These are phyloP conservation scores for Hyles lineata DNA, from an alignment of 2,888 invertebrate species.

Conservation along the genomic window DNA sequence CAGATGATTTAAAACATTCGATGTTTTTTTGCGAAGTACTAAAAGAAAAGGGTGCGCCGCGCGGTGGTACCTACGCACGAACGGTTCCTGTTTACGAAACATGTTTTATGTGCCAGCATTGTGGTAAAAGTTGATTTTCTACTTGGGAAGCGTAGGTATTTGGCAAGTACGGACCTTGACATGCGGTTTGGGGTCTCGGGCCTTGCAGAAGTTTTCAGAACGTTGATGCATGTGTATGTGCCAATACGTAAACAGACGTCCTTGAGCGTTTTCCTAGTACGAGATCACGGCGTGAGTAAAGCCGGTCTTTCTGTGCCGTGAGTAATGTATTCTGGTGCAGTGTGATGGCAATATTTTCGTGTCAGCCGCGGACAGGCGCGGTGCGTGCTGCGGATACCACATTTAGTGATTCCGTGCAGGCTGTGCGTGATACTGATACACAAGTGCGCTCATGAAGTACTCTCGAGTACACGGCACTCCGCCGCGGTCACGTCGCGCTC, in stretches of 20 bases:
- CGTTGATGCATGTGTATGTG: slow-evolving; percentile 26
- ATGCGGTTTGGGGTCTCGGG: slow-evolving; percentile 36
- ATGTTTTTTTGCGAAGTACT: slow-evolving; percentile 40
- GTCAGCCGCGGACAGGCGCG: slow-evolving; percentile 49
- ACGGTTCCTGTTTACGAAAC: slow-evolving; percentile 78
- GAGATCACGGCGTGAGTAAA: neutral
- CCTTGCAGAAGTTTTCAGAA: neutral
- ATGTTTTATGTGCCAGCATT: slow-evolving; percentile 69
- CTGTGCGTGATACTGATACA: slow-evolving; percentile 40
- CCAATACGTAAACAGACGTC: slow-evolving; percentile 15
- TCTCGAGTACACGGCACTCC: neutral
- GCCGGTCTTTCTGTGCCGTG: neutral
- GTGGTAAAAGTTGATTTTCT: slow-evolving; percentile 82
- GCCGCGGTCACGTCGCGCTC: slow-evolving; percentile 26
- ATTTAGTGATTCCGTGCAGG: slow-evolving; percentile 55
- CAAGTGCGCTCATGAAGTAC: slow-evolving; percentile 34
- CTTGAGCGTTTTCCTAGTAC: neutral
- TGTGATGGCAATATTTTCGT: slow-evolving; percentile 53
- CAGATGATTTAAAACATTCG: slow-evolving; percentile 39
- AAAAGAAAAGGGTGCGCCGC: slow-evolving; percentile 47
- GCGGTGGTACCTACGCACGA: slow-evolving; percentile 45
- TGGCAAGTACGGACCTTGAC: slow-evolving; percentile 61
- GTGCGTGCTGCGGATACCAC: slow-evolving; percentile 51
- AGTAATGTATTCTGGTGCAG: slow-evolving; percentile 41
- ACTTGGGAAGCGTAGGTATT: slow-evolving; percentile 68